A percentile compares a stretch with the other conserved stretches of the same genome.
phyloP scores from a whole-genome alignment of 2,797 vertebrate genomes.

The Taeniopygia guttata region DNA sequence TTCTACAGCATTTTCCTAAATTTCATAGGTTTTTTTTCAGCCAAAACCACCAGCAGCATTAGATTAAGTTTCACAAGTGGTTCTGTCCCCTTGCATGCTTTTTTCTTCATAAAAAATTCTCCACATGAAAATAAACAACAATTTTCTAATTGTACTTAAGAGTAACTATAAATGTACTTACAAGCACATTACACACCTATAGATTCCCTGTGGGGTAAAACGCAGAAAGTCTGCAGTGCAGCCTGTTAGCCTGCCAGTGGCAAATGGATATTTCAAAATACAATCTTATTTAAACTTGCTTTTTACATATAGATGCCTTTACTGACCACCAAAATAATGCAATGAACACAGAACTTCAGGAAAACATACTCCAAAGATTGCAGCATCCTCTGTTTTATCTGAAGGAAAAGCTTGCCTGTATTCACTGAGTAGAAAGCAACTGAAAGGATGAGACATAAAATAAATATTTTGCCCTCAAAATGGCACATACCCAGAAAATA shows the following conservation, averaged over 20 bases:
- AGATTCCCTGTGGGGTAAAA: background rate
- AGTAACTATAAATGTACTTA: background rate
- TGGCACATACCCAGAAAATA: slow-evolving; percentile 21
- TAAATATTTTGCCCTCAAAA: background rate
- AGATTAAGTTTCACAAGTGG: background rate
- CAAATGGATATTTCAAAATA: background rate
- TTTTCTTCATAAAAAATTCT: background rate
- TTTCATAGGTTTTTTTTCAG: background rate
- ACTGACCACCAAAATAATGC: background rate
- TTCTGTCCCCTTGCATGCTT: background rate
- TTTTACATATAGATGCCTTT: background rate
- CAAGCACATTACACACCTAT: background rate
- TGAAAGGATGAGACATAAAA: background rate
- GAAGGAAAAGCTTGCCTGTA: background rate
- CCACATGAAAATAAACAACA: background rate
- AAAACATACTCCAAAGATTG: background rate
- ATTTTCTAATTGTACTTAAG: background rate
- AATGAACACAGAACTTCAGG: background rate
- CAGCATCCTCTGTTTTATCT: background rate
- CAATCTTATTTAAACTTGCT: background rate
- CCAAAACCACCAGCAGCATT: background rate
- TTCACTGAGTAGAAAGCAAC: background rate
- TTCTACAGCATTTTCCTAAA: background rate
- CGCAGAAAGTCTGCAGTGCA: background rate
- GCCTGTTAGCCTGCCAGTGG: background rate